Conservation (phyloP, 2,797 vertebrate species). For the Darevskia mixta region DNA sequence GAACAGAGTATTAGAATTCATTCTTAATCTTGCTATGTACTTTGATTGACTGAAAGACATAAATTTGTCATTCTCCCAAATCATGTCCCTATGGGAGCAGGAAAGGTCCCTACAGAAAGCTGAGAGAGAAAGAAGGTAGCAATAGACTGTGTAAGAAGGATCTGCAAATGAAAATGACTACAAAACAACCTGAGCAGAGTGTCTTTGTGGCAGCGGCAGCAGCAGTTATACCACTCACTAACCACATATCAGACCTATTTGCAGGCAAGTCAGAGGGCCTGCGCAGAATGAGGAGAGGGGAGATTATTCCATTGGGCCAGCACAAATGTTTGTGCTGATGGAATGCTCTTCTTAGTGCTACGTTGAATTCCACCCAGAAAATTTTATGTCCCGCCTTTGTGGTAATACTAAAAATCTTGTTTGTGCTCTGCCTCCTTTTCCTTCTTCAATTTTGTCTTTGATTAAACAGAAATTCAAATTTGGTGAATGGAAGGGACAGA, state of each 20-base stretch:
- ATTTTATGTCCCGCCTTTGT: neutral
- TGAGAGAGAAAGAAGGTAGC: too few species aligned
- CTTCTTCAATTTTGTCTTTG: neutral
- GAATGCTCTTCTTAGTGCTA: too few species aligned
- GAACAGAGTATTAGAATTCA: constrained; percentile 31
- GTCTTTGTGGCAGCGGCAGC: neutral
- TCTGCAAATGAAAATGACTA: neutral
- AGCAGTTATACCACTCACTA: neutral
- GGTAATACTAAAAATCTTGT: neutral
- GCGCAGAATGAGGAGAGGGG: too few species aligned
- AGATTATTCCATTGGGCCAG: too few species aligned
- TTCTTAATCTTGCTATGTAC: constrained; percentile 41
- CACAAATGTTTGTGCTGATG: too few species aligned
- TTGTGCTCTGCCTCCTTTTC: neutral
- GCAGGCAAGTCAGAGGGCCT: neutral
- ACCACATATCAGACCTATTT: neutral
- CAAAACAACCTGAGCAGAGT: neutral
- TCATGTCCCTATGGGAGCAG: too few species aligned
- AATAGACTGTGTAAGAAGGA: too few species aligned
- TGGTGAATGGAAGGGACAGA: neutral
- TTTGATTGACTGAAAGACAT: too few species aligned
- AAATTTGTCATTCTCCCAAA: too few species aligned
- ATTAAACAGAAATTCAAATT: neutral
- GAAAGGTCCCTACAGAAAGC: too few species aligned
- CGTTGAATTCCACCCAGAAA: too few species aligned